Base-by-base conservation (phyloP, 2,888 invertebrate genomes). In the Plebejus argus region DNA sequence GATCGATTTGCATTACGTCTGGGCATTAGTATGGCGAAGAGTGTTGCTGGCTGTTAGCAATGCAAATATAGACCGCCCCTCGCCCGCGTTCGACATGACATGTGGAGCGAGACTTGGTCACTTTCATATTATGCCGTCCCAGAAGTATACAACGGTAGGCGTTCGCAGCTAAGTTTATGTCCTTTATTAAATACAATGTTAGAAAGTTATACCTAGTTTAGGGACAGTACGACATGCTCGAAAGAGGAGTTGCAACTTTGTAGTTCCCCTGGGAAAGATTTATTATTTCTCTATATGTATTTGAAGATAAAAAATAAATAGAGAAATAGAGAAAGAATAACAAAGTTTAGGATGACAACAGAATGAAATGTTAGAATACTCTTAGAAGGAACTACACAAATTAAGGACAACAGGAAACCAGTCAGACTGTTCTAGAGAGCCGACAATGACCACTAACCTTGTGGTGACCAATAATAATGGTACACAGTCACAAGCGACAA, bases 21-120 rank as follows among this genome's bases (percentile, higher is more conserved):
- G 77, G 76, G 79, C 82, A 85, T 86, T 85, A 83, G 83, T 85
- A 76, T 79, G 78, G 78, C 80, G 78, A 77, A 78, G 77, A 58
- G 49, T 77, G 72, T 77, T 76, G 74, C 81, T 81, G 81, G 82
- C 83, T 87, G 87, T 88, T 88, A 87, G 87, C 86, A 88, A 89
- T 91, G 89, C 88, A 89, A 89, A 90, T 87, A 84, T 83, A 71
- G 78, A 76, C 76, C 76, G 78, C 80, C 80, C 79, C 79, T 79
- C 80, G 80, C 78, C 76, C 76, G 58, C 76, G 92, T 81, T 91
- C 92, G 90, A 91, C 87, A 91, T 94, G 89, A 88, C 92, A 93
- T 92, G 83, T 93, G 89, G 93, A 94, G 91, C 93, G 93, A 86
- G 88, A 91, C 92, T 85, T 81, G 83, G 85, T 87, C 85, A 90